Percentiles rank a stretch among this genome's conserved stretches.
Conservation (phyloP, 2,113 vertebrate genomes). For the Pitta sordida region DNA sequence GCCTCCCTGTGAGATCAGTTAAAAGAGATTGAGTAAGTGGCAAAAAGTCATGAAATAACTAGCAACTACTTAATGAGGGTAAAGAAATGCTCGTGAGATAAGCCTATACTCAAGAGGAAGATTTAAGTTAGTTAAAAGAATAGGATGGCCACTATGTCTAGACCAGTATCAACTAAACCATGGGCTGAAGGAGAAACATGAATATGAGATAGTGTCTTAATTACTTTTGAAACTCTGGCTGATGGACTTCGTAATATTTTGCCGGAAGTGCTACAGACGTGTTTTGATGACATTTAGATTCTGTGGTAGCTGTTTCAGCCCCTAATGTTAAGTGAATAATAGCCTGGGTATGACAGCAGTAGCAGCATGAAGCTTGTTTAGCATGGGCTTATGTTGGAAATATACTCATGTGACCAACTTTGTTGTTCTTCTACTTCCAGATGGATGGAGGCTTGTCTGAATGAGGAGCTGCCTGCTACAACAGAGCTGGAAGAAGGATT, state of each 20-base stretch:
- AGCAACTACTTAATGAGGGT: not conserved
- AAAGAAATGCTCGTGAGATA: not conserved
- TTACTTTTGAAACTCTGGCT: not conserved
- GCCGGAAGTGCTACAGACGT: not conserved
- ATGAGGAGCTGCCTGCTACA: constrained; percentile 92
- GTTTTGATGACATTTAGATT: not conserved
- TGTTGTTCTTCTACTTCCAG: constrained; percentile 59
- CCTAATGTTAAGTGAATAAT: not conserved
- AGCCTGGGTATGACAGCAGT: not conserved
- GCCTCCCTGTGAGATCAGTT: not conserved
- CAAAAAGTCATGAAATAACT: not conserved
- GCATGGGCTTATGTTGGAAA: not conserved
- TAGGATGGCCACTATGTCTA: not conserved
- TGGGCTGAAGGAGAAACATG: not conserved
- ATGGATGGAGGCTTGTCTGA: constrained; percentile 97
- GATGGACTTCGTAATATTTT: not conserved
- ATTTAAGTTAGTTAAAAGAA: not conserved
- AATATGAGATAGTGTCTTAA: not conserved
- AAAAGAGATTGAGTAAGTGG: not conserved
- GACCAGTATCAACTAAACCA: not conserved
- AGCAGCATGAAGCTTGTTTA: not conserved
- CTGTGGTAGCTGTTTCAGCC: not conserved
- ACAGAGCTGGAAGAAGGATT: constrained; percentile 96
- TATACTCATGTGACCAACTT: not conserved
- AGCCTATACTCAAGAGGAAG: not conserved